A percentile compares a stretch with the other conserved stretches of the same genome.
These are phyloP conservation scores for Empis stercorea DNA, from an alignment of 2,888 invertebrate genomes.

Conservation along the genomic window DNA sequence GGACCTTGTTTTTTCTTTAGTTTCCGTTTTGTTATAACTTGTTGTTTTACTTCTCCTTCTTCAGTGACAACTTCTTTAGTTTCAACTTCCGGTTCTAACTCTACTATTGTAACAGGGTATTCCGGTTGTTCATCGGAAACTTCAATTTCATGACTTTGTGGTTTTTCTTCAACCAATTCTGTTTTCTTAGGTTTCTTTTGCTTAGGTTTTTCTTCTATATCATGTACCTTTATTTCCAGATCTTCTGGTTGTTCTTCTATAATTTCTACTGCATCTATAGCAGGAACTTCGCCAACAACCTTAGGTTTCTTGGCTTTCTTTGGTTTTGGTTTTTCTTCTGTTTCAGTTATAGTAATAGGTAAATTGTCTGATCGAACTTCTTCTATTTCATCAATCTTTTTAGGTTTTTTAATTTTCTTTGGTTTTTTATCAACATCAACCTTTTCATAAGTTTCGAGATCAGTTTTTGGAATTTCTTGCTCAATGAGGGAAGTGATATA, in stretches of 20 bases:
- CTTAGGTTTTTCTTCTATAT: slow-evolving; percentile 11
- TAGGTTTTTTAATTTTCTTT: slow-evolving; percentile 23
- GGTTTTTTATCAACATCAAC: slow-evolving; percentile 34
- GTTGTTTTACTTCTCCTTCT: slow-evolving; percentile 23
- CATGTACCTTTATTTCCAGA: slow-evolving; percentile 7
- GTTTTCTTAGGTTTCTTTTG: slow-evolving; percentile 7
- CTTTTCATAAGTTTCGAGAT: slow-evolving; percentile 36
- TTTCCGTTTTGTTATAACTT: slow-evolving; percentile 23
- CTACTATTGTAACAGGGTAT: slow-evolving; percentile 28
- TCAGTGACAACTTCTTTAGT: slow-evolving; percentile 27
- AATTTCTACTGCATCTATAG: slow-evolving; percentile 21
- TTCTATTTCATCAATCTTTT: slow-evolving; percentile 2
- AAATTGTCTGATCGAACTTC: slow-evolving; percentile 2
- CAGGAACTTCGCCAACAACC: slow-evolving; percentile 21
- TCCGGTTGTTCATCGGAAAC: slow-evolving; percentile 18
- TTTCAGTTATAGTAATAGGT: slow-evolving; percentile 12
- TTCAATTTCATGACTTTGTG: slow-evolving; percentile 10
- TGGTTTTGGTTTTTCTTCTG: slow-evolving; percentile 13
- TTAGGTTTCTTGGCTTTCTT: slow-evolving; percentile 24
- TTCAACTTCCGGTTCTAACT: slow-evolving; percentile 28
- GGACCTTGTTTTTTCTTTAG: slow-evolving; percentile 34
- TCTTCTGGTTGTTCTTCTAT: slow-evolving; percentile 20
- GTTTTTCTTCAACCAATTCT: slow-evolving; percentile 5
- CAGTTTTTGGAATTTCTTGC: slow-evolving; percentile 33
- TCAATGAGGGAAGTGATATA: slow-evolving; percentile 33